Conservation (phyloP, 2,888 invertebrate species). For the Acleris literana region DNA sequence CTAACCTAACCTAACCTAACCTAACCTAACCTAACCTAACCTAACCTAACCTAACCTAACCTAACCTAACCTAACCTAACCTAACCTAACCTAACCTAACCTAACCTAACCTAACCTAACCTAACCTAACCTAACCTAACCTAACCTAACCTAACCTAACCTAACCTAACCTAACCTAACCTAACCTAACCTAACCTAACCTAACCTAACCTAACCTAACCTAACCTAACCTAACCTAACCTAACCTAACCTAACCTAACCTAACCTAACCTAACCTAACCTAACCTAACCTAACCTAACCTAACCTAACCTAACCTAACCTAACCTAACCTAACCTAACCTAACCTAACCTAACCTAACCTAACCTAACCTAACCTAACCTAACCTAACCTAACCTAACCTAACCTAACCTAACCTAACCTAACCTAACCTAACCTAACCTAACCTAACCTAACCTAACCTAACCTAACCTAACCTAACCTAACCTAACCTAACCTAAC, state of each 20-base stretch:
- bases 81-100: conserved; percentile 5
- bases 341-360: conserved; percentile 32
- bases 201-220: conserved; percentile 33
- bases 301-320: conserved; percentile 33
- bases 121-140: conserved; percentile 19
- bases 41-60: conserved; percentile 5
- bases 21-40: conserved; percentile 5
- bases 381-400: conserved; percentile 33
- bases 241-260: conserved; percentile 32
- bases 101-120: conserved; percentile 5
- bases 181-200: conserved; percentile 28
- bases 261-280: conserved; percentile 33
- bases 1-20: conserved; percentile 5
- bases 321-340: conserved; percentile 33
- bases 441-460: conserved; percentile 35
- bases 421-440: conserved; percentile 34
- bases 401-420: conserved; percentile 34
- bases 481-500: conserved; percentile 35
- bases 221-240: conserved; percentile 33
- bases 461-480: conserved; percentile 36
- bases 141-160: conserved; percentile 24
- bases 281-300: conserved; percentile 33
- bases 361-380: conserved; percentile 30
- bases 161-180: conserved; percentile 25
- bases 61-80: conserved; percentile 5